Base-by-base conservation (phyloP, 1,140 invertebrate species). In the Hycleus cichorii region DNA sequence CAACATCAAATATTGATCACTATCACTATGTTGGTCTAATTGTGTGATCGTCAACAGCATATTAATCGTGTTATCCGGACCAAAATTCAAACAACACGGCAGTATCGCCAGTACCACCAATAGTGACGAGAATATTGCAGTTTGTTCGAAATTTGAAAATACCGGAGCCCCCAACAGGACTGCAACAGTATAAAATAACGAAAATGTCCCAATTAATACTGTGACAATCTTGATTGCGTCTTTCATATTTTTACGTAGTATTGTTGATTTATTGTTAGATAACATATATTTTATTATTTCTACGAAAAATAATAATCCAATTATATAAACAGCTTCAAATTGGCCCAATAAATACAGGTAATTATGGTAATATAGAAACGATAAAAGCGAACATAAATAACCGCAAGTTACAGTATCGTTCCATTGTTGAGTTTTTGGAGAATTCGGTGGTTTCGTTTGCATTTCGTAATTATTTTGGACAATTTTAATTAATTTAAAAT, bases 111-210 rank as follows among this genome's bases (percentile, higher is more conserved):
- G 73, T 3, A 80, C 69, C 8, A 83, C 81, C 57, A 91, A 62
- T 43, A 88, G 76, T 24, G 82, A 47, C 26, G 85, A 80, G 61
- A 91, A 81, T 76, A 87, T 84, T 7, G 85, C 79, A 2, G 88
- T 91, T 70, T 89, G 83, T 67, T 86, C 81, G 45, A 83, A 78
- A 57, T 82, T 77, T 4, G 76, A 77, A 18, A 82, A 71, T 6
- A 88, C 64, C 43, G 87, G 84, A 3, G 88, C 89, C 39, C 89
- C 89, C 71, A 88, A 90, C n/a, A 90, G 69, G 54, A 91, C 78
- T 25, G 85, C 83, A 18, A 81, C 67, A 7, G 81, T 60, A 64
- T 85, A 85, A 72, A 80, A 85, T 47, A 78, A 58, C 39, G 74
- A 64, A 12, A 74, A 74, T 12, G 78, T 56, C 10, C 65, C 42